phyloP scores from a whole-genome alignment of 2,888 invertebrate genomes.

The Drosophila niveifrons region DNA sequence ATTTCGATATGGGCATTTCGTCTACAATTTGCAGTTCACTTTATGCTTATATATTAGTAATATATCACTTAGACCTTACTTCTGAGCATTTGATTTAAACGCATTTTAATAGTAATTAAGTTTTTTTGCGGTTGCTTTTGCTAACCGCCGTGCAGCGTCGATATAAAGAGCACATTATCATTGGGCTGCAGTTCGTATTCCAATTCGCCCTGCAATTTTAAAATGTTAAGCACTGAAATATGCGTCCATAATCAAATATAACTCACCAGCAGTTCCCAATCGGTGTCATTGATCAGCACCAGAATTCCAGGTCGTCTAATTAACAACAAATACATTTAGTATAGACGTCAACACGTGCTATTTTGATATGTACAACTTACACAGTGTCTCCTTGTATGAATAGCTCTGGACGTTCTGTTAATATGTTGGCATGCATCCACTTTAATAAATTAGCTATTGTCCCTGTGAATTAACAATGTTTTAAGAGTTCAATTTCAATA shows the following conservation, averaged over 20 bases:
- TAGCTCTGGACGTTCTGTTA: constrained; percentile 93
- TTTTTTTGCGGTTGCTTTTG: neutral
- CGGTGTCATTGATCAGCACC: constrained; percentile 96
- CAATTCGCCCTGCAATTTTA: constrained; percentile 87
- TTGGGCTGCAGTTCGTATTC: constrained; percentile 89
- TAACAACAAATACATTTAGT: constrained; percentile 17
- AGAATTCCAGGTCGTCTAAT: constrained; percentile 93
- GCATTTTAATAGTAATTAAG: neutral
- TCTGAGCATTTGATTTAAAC: neutral
- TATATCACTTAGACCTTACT: neutral
- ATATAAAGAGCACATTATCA: constrained; percentile 92
- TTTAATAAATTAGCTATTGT: constrained; percentile 90
- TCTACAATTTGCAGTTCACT: neutral
- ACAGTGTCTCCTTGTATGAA: constrained; percentile 86
- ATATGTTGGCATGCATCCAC: constrained; percentile 94
- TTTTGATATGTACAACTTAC: constrained; percentile 66
- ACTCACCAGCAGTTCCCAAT: constrained; percentile 94
- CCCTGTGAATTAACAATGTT: constrained; percentile 85
- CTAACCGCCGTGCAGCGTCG: constrained; percentile 93
- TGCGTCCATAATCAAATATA: too few relatives aligned
- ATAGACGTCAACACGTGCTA: neutral
- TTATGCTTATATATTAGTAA: neutral
- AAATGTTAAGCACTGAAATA: constrained; percentile 65
- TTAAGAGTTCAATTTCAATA: constrained; percentile 66
- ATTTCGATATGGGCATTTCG: neutral